Evolutionary conservation across 2,113 vertebrate species (phyloP).

Genomic region (Peromyscus leucopus): DNA sequence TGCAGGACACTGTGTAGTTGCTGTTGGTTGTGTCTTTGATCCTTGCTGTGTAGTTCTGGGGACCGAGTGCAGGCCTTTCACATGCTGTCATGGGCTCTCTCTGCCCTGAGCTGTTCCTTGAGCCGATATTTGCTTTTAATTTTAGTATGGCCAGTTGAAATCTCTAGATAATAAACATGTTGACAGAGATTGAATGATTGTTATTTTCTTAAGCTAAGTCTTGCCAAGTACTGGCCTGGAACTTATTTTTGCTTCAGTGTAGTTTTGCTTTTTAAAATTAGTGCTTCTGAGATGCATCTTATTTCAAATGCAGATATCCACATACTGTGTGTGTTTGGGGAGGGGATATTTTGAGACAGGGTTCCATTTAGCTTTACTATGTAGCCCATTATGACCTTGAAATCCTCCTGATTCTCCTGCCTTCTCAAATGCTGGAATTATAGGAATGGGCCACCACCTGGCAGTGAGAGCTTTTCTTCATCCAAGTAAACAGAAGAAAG

Average conservation of each 20-base stretch:
- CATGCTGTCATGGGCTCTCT: neutral
- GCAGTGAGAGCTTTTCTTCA: slow-evolving; percentile 72
- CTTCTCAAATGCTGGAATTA: neutral
- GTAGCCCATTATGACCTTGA: neutral
- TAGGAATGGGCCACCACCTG: neutral
- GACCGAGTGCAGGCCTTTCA: neutral
- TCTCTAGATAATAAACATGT: slow-evolving; percentile 63
- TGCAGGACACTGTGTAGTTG: neutral
- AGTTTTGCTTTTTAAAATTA: slow-evolving; percentile 53
- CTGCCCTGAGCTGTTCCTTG: neutral
- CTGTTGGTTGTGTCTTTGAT: slow-evolving; percentile 27
- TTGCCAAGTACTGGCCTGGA: neutral
- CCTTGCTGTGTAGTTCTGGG: neutral
- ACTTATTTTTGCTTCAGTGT: slow-evolving; percentile 56
- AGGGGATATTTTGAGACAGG: slow-evolving; percentile 54
- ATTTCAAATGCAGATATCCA: slow-evolving; percentile 69
- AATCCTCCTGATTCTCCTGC: neutral
- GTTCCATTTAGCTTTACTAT: neutral
- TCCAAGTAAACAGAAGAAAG: slow-evolving; percentile 76
- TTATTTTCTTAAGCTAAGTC: neutral
- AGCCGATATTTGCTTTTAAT: neutral
- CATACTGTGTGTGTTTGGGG: neutral
- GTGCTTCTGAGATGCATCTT: slow-evolving; percentile 27
- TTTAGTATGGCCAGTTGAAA: slow-evolving; percentile 43
- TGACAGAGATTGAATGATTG: slow-evolving; percentile 69